A percentile compares a stretch with the other conserved stretches of the same genome.
Evolutionary conservation across 2,113 vertebrate genomes (phyloP).

Genomic region (Rynchops niger): DNA sequence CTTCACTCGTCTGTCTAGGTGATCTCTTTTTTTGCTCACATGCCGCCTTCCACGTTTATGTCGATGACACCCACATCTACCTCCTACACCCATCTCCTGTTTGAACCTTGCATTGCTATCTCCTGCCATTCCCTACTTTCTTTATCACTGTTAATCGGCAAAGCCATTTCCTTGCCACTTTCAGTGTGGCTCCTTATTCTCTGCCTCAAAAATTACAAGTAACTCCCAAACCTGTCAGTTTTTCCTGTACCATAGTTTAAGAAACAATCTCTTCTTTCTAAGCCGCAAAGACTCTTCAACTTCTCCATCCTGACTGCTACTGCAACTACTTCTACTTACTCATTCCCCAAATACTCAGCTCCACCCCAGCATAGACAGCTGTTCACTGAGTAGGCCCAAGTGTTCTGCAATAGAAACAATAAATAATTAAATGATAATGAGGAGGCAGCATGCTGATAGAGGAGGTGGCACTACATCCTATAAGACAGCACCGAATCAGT

Average conservation of each 20-base stretch:
- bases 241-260: background rate
- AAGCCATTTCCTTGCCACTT: background rate
- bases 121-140: background rate
- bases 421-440: slow-evolving; percentile 67
- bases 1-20: background rate
- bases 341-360: slow-evolving; percentile 50
- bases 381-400: slow-evolving; percentile 56
- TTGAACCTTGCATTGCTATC: background rate
- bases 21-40: background rate
- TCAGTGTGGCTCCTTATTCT: background rate
- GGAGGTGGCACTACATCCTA: slow-evolving; percentile 63
- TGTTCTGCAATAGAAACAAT: slow-evolving; percentile 64
- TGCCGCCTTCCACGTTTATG: background rate
- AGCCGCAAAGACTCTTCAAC: background rate
- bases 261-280: background rate
- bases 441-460: slow-evolving; percentile 54
- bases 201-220: background rate
- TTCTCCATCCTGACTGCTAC: slow-evolving; percentile 10
- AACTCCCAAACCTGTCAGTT: background rate
- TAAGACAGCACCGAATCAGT: slow-evolving; percentile 26
- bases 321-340: slow-evolving; percentile 41
- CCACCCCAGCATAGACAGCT: slow-evolving; percentile 62
- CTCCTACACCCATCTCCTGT: background rate
- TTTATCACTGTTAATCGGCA: background rate
- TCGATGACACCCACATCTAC: background rate